A percentile compares a stretch with the other conserved stretches of the same genome.
Conservation (phyloP, 2,888 invertebrate species). For the Nomada fabriciana region DNA sequence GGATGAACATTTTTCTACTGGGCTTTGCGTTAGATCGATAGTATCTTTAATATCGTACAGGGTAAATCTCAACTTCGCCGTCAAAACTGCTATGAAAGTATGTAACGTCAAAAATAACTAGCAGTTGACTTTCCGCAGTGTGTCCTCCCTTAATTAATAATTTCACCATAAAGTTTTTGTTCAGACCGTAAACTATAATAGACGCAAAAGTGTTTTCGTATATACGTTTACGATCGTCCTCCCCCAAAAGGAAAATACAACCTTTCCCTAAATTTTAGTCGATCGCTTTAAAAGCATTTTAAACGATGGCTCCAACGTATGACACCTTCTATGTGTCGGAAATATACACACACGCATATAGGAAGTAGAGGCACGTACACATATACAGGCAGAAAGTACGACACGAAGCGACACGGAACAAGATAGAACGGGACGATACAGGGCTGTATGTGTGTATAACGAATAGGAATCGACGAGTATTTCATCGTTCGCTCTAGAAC, state of each 20-base stretch:
- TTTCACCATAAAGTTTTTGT: no score
- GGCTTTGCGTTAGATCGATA: background rate
- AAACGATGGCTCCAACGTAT: background rate
- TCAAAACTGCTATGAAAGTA: no score
- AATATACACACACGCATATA: constrained; percentile 14
- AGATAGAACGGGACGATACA: constrained; percentile 32
- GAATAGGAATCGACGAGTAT: constrained; percentile 54
- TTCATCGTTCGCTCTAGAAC: constrained; percentile 58
- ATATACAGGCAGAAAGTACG: constrained; percentile 8
- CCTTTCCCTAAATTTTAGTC: constrained; percentile 4
- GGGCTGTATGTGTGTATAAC: constrained; percentile 45
- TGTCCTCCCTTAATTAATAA: no score
- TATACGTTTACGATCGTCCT: background rate
- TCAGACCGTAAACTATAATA: background rate
- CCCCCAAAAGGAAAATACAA: background rate
- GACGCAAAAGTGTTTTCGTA: background rate
- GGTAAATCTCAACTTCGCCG: no score
- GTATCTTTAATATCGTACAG: background rate
- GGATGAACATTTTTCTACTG: background rate
- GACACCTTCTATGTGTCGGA: constrained; percentile 5
- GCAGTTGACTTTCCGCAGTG: no score
- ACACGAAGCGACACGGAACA: constrained; percentile 44
- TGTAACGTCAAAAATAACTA: no score
- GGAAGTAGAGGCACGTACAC: background rate
- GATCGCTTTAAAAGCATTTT: constrained; percentile 6